Conservation (phyloP, 2,797 vertebrate genomes). For the Hydrophis major region DNA sequence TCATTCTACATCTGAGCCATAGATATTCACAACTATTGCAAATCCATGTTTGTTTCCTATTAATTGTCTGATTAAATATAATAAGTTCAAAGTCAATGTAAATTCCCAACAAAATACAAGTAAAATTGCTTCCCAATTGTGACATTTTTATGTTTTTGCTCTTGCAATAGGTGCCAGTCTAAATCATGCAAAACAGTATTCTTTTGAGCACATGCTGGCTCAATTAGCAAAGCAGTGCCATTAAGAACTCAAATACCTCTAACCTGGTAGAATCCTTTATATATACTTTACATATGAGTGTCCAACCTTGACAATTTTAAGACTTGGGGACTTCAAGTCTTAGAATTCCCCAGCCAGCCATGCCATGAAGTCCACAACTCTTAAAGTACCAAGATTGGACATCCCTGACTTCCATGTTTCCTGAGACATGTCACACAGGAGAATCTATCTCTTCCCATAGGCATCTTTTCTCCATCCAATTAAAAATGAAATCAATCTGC, state of each 20-base stretch:
- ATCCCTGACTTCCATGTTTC: background rate
- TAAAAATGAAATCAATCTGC: background rate
- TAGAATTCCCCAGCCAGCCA: background rate
- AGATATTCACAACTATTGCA: no score
- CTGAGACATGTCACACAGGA: background rate
- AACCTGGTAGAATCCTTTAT: background rate
- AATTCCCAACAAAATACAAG: background rate
- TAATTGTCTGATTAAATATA: background rate
- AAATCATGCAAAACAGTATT: background rate
- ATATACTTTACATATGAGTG: background rate
- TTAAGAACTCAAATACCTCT: background rate
- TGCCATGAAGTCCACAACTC: background rate
- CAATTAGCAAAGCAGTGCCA: background rate
- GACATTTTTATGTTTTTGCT: background rate
- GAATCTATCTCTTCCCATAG: background rate
- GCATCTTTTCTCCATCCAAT: rapidly evolving
- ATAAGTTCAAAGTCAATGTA: background rate
- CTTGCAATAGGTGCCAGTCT: background rate
- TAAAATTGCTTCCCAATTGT: background rate
- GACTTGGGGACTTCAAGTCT: background rate
- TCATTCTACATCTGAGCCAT: no score
- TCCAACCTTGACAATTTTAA: background rate
- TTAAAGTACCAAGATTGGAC: background rate
- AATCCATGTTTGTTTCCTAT: background rate
- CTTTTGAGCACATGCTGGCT: background rate